A percentile compares a stretch with the other conserved stretches of the same genome.
These are phyloP conservation scores for Eumacrocentrus americanus DNA, from an alignment of 2,888 invertebrate genomes.

Conservation along the genomic window DNA sequence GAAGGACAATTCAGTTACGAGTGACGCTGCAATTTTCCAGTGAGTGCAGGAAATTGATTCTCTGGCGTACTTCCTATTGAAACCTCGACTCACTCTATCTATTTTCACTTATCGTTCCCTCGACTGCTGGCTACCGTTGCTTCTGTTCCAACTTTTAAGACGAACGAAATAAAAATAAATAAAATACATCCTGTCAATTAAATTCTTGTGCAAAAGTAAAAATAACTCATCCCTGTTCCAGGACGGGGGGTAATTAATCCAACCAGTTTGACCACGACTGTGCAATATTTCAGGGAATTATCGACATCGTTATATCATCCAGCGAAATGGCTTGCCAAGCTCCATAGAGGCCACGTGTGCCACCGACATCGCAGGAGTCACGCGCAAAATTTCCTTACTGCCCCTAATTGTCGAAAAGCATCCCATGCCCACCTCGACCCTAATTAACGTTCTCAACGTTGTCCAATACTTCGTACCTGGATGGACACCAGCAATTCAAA, in stretches of 20 bases:
- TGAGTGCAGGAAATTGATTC: slow-evolving; percentile 44
- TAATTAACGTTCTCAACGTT: not conserved
- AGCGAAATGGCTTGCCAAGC: not conserved
- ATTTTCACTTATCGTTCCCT: too few relatives aligned
- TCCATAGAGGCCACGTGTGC: not conserved
- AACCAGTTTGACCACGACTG: not conserved
- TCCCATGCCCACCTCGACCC: slow-evolving; percentile 11
- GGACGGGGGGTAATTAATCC: too few relatives aligned
- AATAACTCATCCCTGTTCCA: not conserved
- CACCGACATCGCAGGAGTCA: not conserved
- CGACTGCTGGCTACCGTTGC: slow-evolving; percentile 1
- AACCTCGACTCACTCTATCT: slow-evolving; percentile 20
- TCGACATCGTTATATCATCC: not conserved
- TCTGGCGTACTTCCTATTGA: slow-evolving; percentile 39
- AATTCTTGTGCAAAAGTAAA: not conserved
- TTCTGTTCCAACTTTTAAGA: not conserved
- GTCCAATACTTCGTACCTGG: not conserved
- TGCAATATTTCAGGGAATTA: not conserved
- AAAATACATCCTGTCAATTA: not conserved
- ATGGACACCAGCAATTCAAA: not conserved
- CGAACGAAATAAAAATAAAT: not conserved
- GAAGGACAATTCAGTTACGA: slow-evolving; percentile 40
- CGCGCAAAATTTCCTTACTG: not conserved
- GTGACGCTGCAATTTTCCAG: slow-evolving; percentile 33
- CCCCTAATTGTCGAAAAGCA: slow-evolving; percentile 1